Conservation (phyloP, 2,888 invertebrate genomes). For the Scaptomyza reducta region DNA sequence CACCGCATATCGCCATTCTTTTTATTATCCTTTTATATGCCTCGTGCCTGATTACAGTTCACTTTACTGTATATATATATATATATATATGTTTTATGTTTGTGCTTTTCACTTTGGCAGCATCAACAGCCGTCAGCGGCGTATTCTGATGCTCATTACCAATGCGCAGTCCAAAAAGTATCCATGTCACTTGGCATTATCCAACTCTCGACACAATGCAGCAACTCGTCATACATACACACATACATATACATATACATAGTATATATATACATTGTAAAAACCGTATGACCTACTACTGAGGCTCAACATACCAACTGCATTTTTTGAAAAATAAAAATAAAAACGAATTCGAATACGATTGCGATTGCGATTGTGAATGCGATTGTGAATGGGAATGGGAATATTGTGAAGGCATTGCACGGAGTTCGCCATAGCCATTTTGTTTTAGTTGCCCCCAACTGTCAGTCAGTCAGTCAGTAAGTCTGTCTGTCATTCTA, state of each 20-base stretch:
- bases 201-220: slow-evolving; percentile 37
- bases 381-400: slow-evolving; percentile 33
- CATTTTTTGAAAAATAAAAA: slow-evolving; percentile 66
- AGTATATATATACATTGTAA: slow-evolving; percentile 4
- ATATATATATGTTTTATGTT: neutral
- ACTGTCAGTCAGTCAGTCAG: slow-evolving; percentile 35
- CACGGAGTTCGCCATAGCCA: slow-evolving; percentile 37
- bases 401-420: slow-evolving; percentile 51
- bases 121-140: slow-evolving; percentile 7
- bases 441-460: slow-evolving; percentile 59
- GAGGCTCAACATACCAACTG: slow-evolving; percentile 41
- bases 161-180: slow-evolving; percentile 49
- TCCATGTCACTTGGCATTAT: slow-evolving; percentile 63
- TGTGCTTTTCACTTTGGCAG: slow-evolving; percentile 17
- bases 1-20: slow-evolving; percentile 15
- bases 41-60: slow-evolving; percentile 39
- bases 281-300: slow-evolving; percentile 51
- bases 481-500: slow-evolving; percentile 35
- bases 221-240: slow-evolving; percentile 5
- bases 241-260: slow-evolving; percentile 7
- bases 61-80: slow-evolving; percentile 12
- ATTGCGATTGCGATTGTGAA: slow-evolving; percentile 36
- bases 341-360: slow-evolving; percentile 35
- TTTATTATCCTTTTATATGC: slow-evolving; percentile 40
- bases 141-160: slow-evolving; percentile 49